Base-by-base conservation (phyloP, 1,140 invertebrate species). In the Paraescarpia echinospica region DNA sequence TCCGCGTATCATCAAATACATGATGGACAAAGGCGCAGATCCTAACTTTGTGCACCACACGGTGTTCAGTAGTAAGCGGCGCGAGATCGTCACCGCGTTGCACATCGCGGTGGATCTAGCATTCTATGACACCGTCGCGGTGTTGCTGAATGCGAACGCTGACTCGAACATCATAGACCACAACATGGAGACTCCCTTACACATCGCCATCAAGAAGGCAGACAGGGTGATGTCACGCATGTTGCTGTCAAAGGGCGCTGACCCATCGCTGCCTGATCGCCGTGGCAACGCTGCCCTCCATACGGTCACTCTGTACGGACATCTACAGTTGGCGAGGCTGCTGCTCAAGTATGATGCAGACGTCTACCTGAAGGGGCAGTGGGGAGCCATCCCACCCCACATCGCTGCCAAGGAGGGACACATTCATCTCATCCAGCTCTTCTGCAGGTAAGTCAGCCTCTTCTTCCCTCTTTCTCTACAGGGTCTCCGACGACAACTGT, bases 361-460 rank as follows among this genome's bases (percentile, higher is more conserved):
- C 35, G 34, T 93, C 33, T 92, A 93, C 89, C 93, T 93, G 89
- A 92, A 93, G 89, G 93, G 93, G 8, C 34, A 91, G 33, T 35
- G 48, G 89, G 93, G 91, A 34, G 77, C 91, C 34, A 93, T 93
- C 18, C 93, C 93, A 27, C 51, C 92, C 27, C 92, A 93, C 48
- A 93, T 93, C 59, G 93, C 93, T 34, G 92, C 93, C 22, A 93
- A 91, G 48, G 93, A 93, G 48, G 93, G 93, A 41, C 93, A 93
- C 34, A 93, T 92, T 9, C 93, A 93, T 92, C 91, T 93, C 31
- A 77, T 93, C 9, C 92, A 93, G 89, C 35, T 93, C 33, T 92
- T 92, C 92, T 91, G 34, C 33, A 51, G 4, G 34, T 35, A 90
- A 9, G 89, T 22, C n/a, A 34, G 4, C 89, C 35, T n/a, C n/a